A percentile compares a stretch with the other conserved stretches of the same genome.
phyloP scores from a whole-genome alignment of 1,140 invertebrate genomes.

The Aphaenogaster floridana region DNA sequence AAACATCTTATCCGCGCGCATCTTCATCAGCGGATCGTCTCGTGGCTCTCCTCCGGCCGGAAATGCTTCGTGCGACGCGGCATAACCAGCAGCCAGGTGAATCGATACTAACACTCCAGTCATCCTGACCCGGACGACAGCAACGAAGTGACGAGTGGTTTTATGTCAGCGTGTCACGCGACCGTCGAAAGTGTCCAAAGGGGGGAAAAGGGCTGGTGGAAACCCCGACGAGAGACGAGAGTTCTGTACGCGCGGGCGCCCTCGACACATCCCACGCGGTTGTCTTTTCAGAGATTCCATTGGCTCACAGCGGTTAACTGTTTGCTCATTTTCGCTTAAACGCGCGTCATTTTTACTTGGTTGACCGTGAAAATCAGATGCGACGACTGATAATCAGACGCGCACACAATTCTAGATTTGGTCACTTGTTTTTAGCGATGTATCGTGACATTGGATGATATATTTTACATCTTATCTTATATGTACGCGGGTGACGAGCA shows the following conservation, averaged over 20 bases:
- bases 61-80: slow-evolving; percentile 4
- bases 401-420: background rate
- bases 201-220: slow-evolving; percentile 29
- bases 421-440: background rate
- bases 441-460: background rate
- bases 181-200: slow-evolving; percentile 26
- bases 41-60: background rate
- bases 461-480: background rate
- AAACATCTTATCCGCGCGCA: slow-evolving; percentile 39
- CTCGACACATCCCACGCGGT: background rate
- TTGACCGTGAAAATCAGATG: slow-evolving; percentile 20
- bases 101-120: slow-evolving; percentile 70
- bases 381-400: background rate
- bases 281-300: slow-evolving; percentile 6
- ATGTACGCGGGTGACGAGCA: background rate
- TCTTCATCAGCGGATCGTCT: background rate
- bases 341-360: background rate
- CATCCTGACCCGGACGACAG: slow-evolving; percentile 51
- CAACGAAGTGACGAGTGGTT: slow-evolving; percentile 36
- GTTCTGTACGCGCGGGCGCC: slow-evolving; percentile 39
- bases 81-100: slow-evolving; percentile 50
- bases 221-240: background rate
- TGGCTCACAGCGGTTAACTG: background rate
- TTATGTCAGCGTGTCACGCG: slow-evolving; percentile 52
- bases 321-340: background rate